Percentiles rank a stretch among this genome's conserved stretches.
Conservation (phyloP, 2,888 invertebrate genomes). For the Phasia obesa region DNA sequence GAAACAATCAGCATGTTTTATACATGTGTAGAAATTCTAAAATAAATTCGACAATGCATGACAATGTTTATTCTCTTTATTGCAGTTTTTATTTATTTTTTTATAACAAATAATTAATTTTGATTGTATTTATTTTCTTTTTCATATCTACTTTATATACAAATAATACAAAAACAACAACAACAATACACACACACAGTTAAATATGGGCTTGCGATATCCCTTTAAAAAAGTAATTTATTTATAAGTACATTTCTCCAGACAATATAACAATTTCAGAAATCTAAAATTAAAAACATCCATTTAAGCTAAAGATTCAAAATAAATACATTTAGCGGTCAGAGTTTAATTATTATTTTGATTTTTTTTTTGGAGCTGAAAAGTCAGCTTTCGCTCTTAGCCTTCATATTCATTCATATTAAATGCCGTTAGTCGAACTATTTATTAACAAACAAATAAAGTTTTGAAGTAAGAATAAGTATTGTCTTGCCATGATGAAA, state of each 20-base stretch:
- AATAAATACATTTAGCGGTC: neutral
- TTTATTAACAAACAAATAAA: no score
- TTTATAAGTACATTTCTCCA: slow-evolving; percentile 44
- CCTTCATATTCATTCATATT: no score
- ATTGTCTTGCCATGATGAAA: no score
- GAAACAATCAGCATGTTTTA: slow-evolving; percentile 49
- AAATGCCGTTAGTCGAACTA: no score
- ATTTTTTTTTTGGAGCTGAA: no score
- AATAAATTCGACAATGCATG: slow-evolving; percentile 46
- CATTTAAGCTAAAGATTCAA: neutral
- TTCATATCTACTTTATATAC: slow-evolving; percentile 58
- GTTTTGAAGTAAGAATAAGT: no score
- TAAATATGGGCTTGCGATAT: slow-evolving; percentile 82
- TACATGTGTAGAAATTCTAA: slow-evolving; percentile 55
- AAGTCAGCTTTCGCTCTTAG: no score
- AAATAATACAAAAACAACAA: slow-evolving; percentile 24
- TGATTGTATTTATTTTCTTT: slow-evolving; percentile 53
- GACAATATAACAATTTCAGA: slow-evolving; percentile 10
- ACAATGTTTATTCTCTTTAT: slow-evolving; percentile 48
- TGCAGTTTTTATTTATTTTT: slow-evolving; percentile 10
- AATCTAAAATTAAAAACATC: neutral
- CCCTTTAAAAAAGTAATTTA: slow-evolving; percentile 81
- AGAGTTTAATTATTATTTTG: no score
- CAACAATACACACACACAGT: slow-evolving; percentile 74
- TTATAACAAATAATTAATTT: slow-evolving; percentile 38